Evolutionary conservation across 2,797 vertebrate species (phyloP).

Genomic region (Aphelocoma californica): DNA sequence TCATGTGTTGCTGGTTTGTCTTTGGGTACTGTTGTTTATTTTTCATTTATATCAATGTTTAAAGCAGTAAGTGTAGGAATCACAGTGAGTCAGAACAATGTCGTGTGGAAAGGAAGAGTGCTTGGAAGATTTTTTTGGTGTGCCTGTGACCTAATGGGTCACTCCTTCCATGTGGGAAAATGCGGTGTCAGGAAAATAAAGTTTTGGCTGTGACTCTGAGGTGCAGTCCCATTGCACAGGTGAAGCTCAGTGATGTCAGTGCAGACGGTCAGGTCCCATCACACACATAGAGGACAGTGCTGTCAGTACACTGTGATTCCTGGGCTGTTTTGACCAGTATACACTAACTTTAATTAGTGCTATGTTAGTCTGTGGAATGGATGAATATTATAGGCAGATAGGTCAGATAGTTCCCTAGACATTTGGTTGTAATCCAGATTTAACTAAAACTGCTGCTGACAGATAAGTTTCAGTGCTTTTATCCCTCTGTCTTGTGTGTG

Average conservation of each 20-base stretch:
- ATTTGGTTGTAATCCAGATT: neutral
- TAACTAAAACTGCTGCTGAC: neutral
- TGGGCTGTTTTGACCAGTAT: neutral
- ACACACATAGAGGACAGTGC: neutral
- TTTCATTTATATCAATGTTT: neutral
- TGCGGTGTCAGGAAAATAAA: neutral
- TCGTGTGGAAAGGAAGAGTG: neutral
- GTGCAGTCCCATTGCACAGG: neutral
- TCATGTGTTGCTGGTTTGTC: neutral
- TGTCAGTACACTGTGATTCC: neutral
- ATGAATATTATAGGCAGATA: neutral
- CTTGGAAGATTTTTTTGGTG: neutral
- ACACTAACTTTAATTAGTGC: neutral
- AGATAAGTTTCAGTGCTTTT: neutral
- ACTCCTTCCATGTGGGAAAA: neutral
- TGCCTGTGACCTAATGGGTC: neutral
- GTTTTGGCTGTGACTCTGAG: neutral
- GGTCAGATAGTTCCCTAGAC: neutral
- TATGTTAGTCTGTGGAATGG: neutral
- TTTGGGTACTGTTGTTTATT: neutral
- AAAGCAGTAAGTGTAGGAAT: neutral
- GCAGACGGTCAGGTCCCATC: neutral
- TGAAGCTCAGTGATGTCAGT: neutral
- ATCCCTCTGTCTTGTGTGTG: neutral
- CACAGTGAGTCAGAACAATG: neutral